Evolutionary conservation across 1,140 invertebrate species (phyloP).

Genomic region (Batillaria attramentaria): DNA sequence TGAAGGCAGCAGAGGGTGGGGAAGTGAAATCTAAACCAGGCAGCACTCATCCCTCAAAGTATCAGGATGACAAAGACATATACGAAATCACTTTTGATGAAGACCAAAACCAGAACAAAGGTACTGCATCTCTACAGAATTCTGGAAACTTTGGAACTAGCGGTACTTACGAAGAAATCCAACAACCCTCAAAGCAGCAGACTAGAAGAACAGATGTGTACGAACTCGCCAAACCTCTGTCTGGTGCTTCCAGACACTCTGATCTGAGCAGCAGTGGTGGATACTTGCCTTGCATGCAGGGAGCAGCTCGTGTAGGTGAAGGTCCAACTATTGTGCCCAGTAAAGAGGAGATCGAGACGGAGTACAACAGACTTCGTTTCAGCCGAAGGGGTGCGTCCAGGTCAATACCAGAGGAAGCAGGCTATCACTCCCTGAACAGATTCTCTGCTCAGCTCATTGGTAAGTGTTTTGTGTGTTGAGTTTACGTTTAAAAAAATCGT

Average conservation of each 20-base stretch:
- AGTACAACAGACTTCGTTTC: conserved; percentile 14
- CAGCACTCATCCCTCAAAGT: too few relatives aligned
- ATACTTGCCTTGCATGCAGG: conserved; percentile 9
- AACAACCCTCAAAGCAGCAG: not conserved
- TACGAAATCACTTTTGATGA: not conserved
- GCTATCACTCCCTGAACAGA: conserved; percentile 3
- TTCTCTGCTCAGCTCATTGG: not conserved
- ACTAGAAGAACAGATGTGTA: not conserved
- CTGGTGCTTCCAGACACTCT: too few relatives aligned
- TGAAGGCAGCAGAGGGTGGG: not conserved
- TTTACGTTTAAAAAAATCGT: too few relatives aligned
- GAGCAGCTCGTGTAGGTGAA: not conserved
- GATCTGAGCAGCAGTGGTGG: conserved; percentile 5
- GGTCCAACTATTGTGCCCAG: not conserved
- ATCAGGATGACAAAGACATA: not conserved
- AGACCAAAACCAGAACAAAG: not conserved
- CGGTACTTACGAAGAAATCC: conserved; percentile 6
- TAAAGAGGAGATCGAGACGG: conserved; percentile 7
- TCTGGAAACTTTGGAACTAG: not conserved
- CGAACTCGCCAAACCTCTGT: not conserved
- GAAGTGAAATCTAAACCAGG: not conserved
- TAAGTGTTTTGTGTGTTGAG: too few relatives aligned
- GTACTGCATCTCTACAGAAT: not conserved
- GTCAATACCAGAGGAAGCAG: not conserved
- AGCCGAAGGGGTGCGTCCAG: not conserved